These are phyloP conservation scores for Lepus townsendii DNA, from an alignment of 2,797 vertebrate species.

Conservation along the genomic window DNA sequence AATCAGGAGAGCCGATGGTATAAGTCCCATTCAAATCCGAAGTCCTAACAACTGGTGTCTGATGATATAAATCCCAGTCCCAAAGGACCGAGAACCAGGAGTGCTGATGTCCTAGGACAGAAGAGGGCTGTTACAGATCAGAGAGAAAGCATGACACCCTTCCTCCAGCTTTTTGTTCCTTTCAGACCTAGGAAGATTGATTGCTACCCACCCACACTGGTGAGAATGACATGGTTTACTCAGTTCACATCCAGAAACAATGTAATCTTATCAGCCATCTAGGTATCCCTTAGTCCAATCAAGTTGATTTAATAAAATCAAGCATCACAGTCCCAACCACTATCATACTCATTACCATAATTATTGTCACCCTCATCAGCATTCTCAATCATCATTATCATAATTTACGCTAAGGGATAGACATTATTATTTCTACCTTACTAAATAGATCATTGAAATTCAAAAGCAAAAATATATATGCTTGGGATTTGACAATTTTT, in stretches of 20 bases:
- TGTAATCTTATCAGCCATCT: background rate
- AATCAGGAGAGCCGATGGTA: background rate
- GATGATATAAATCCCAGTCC: background rate
- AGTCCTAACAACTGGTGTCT: background rate
- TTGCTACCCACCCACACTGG: background rate
- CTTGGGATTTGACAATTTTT: constrained; percentile 20
- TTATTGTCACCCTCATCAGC: background rate
- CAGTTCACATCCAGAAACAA: background rate
- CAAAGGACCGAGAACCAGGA: background rate
- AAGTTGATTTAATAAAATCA: background rate
- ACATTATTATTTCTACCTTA: background rate
- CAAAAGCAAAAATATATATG: background rate
- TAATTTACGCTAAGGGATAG: background rate
- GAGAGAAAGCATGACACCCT: background rate
- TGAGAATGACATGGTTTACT: background rate
- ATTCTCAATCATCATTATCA: background rate
- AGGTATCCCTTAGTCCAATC: background rate
- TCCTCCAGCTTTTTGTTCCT: background rate
- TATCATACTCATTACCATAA: background rate
- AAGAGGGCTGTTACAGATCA: background rate
- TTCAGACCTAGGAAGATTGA: background rate
- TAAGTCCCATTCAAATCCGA: background rate
- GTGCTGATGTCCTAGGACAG: background rate
- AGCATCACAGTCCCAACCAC: background rate
- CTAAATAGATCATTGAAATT: background rate